These are phyloP conservation scores for Scophthalmus maximus DNA, from an alignment of 2,113 vertebrate species.

Conservation along the genomic window DNA sequence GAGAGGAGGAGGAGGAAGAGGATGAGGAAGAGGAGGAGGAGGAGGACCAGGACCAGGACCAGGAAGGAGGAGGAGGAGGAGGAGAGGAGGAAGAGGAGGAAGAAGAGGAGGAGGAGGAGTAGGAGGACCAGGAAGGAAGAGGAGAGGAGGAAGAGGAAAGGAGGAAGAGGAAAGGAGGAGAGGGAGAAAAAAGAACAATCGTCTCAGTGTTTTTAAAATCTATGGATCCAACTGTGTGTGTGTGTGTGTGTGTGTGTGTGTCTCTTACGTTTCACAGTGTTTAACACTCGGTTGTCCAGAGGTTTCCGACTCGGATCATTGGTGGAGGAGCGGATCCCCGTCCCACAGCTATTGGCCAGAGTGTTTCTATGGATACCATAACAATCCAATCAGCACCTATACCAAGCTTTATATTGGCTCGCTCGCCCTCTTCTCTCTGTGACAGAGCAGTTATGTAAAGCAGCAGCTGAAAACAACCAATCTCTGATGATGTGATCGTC, in stretches of 20 bases:
- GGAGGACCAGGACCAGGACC: neutral
- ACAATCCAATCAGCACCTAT: conserved; percentile 70
- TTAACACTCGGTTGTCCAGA: conserved; percentile 94
- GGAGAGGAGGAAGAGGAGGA: neutral
- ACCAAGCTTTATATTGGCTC: conserved; percentile 30
- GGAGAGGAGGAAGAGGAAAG: neutral
- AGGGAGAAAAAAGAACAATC: neutral
- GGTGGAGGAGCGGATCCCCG: conserved; percentile 95
- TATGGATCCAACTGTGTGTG: conserved; percentile 17
- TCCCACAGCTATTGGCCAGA: conserved; percentile 95
- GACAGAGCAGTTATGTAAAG: too few species aligned
- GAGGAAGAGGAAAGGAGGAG: neutral
- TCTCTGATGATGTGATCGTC: too few species aligned
- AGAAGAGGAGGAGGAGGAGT: neutral
- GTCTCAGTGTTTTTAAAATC: conserved; percentile 1
- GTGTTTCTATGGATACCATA: conserved; percentile 89
- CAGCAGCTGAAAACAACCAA: too few species aligned
- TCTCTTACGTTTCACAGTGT: conserved; percentile 94
- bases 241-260: conserved; percentile 17
- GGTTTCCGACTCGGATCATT: conserved; percentile 96
- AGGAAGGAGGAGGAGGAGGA: neutral
- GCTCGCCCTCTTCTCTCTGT: conserved; percentile 2
- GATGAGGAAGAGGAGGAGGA: neutral
- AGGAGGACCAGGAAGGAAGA: neutral
- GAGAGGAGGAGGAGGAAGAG: neutral